phyloP scores from a whole-genome alignment of 64 coral and sea anemone genomes.

The Montipora efflorescens region DNA sequence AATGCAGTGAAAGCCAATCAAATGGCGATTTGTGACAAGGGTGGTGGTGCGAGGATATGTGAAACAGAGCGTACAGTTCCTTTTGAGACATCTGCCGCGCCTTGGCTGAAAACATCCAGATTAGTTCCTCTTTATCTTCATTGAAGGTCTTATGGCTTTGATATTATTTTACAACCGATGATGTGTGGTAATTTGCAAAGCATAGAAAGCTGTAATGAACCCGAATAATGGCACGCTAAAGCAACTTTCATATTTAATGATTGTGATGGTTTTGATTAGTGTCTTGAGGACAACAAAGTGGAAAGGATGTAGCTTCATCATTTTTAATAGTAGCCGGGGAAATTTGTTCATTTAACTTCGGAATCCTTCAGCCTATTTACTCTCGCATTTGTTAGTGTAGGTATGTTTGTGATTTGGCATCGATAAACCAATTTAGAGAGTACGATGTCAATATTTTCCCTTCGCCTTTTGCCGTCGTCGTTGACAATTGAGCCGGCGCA shows the following conservation, averaged over 20 bases:
- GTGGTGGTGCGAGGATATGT: conserved; percentile 67
- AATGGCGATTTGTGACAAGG: conserved; percentile 70
- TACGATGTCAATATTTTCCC: conserved; percentile 56
- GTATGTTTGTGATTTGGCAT: conserved; percentile 63
- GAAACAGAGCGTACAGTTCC: conserved; percentile 55
- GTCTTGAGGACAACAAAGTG: conserved; percentile 80
- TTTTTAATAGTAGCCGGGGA: conserved; percentile 60
- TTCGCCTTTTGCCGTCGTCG: conserved; percentile 65
- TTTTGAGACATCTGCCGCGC: conserved; percentile 70
- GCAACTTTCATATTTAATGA: conserved; percentile 70
- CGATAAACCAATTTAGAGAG: conserved; percentile 55
- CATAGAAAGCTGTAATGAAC: conserved; percentile 27
- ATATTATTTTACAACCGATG: conserved; percentile 47
- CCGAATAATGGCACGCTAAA: conserved; percentile 62
- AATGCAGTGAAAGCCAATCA: conserved; percentile 77
- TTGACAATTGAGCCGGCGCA: conserved; percentile 23
- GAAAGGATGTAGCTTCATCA: conserved; percentile 79
- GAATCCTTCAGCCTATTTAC: conserved; percentile 66
- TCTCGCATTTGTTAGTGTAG: conserved; percentile 69
- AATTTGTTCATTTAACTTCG: conserved; percentile 69
- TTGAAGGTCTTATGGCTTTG: conserved; percentile 56
- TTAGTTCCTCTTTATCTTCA: conserved; percentile 83
- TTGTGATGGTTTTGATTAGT: conserved; percentile 83
- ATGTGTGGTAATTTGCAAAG: conserved; percentile 51
- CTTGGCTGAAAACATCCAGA: conserved; percentile 65